A percentile compares a stretch with the other conserved stretches of the same genome.
These are phyloP conservation scores for Xiphorhynchus elegans DNA, from an alignment of 2,113 vertebrate genomes.

Conservation along the genomic window DNA sequence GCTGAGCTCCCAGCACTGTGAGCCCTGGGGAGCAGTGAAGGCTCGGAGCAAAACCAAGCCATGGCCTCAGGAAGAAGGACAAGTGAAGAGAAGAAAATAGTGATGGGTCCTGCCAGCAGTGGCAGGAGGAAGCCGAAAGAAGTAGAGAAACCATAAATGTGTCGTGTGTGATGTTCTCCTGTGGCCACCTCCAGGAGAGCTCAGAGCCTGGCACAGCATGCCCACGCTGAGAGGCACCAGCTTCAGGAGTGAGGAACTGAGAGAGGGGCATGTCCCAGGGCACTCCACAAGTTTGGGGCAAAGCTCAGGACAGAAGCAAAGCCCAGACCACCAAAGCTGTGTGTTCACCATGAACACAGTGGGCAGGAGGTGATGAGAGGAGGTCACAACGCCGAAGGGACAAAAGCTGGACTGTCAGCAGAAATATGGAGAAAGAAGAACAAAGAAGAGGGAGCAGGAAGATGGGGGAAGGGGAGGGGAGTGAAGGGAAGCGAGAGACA, in stretches of 20 bases:
- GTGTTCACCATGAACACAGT: accelerated
- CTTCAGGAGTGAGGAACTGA: background rate
- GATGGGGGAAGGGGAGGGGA: background rate
- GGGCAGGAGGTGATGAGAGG: background rate
- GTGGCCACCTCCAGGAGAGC: background rate
- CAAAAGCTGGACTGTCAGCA: slow-evolving; percentile 5
- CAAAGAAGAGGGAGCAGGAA: background rate
- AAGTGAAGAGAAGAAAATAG: background rate
- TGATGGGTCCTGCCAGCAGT: background rate
- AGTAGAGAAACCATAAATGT: background rate
- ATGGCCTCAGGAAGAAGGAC: background rate
- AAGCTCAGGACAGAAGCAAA: background rate
- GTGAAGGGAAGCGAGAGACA: background rate
- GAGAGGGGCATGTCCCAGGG: background rate
- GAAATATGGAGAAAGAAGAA: background rate
- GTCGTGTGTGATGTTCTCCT: background rate
- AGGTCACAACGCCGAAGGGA: background rate
- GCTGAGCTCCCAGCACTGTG: background rate
- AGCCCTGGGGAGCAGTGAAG: background rate
- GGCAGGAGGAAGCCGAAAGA: background rate
- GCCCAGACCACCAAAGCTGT: background rate
- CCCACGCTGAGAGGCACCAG: background rate
- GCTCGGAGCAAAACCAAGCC: background rate
- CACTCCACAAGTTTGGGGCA: background rate
- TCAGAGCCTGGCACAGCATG: background rate